Evolutionary conservation across 2,888 invertebrate species (phyloP).

Genomic region (Autographa gamma): DNA sequence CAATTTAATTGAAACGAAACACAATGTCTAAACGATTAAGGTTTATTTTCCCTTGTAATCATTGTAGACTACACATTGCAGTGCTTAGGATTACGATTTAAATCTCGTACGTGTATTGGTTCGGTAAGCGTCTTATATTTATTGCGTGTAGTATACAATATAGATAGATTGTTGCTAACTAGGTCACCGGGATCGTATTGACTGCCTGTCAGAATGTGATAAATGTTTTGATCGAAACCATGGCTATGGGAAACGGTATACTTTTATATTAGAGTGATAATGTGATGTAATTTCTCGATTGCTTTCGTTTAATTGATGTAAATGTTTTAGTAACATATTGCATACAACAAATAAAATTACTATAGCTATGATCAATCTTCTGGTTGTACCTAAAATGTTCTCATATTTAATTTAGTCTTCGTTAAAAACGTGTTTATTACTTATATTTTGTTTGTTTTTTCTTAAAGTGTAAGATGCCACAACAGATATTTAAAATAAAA

Average conservation of each 20-base stretch:
- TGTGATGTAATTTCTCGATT: constrained; percentile 4
- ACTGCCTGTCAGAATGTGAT: constrained; percentile 47
- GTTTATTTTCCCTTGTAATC: neutral
- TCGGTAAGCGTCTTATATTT: constrained; percentile 10
- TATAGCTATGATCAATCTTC: no score
- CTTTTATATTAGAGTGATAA: neutral
- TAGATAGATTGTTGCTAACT: constrained; percentile 35
- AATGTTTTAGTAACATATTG: neutral
- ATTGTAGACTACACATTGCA: neutral
- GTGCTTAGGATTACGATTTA: constrained; percentile 6
- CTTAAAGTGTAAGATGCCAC: no score
- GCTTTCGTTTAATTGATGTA: neutral
- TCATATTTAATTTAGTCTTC: no score
- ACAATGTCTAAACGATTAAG: neutral
- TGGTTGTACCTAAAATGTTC: no score
- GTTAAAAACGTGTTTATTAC: no score
- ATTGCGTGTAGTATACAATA: constrained; percentile 16
- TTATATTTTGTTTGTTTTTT: no score
- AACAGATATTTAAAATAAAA: no score
- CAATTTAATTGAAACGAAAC: neutral
- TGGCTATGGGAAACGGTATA: constrained; percentile 8
- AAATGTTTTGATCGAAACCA: constrained; percentile 35
- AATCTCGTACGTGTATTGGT: constrained; percentile 5
- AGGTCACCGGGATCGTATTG: constrained; percentile 52
- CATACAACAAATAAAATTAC: no score